A percentile compares a stretch with the other conserved stretches of the same genome.
Evolutionary conservation across 2,113 vertebrate genomes (phyloP).

Genomic region (Vulpes ferrilata): DNA sequence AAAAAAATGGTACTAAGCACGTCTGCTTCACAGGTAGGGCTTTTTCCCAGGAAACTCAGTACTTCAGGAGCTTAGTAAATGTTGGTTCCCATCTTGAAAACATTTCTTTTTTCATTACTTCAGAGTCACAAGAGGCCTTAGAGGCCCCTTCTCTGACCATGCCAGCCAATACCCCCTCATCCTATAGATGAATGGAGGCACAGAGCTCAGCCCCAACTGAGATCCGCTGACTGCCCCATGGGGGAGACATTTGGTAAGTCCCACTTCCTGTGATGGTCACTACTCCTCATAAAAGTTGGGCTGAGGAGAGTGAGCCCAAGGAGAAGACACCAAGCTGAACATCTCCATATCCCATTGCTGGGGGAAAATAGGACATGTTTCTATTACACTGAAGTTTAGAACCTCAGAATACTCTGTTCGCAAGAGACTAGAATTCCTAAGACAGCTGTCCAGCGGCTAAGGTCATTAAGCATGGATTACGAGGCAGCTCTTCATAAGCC

Average conservation of each 20-base stretch:
- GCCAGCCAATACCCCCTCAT: background rate
- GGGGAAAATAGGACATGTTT: background rate
- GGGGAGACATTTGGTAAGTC: accelerated
- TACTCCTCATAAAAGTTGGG: background rate
- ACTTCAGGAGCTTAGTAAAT: background rate
- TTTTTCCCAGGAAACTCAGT: background rate
- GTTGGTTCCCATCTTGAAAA: background rate
- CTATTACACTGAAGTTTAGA: background rate
- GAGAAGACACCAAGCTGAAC: background rate
- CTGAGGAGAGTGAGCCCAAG: background rate
- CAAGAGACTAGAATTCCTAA: conserved; percentile 53
- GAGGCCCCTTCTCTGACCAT: background rate
- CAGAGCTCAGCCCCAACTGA: background rate
- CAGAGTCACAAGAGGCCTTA: background rate
- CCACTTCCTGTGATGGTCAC: background rate
- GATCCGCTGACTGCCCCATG: background rate
- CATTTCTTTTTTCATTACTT: background rate
- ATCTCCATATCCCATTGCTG: background rate
- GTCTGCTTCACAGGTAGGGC: background rate
- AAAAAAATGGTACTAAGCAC: background rate
- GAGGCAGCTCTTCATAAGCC: conserved; percentile 59
- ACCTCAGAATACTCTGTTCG: background rate
- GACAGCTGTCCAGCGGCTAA: conserved; percentile 68
- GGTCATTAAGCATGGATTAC: conserved; percentile 65
- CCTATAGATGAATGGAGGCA: background rate